These are phyloP conservation scores for Florisuga fusca DNA, from an alignment of 2,797 vertebrate genomes.

Conservation along the genomic window DNA sequence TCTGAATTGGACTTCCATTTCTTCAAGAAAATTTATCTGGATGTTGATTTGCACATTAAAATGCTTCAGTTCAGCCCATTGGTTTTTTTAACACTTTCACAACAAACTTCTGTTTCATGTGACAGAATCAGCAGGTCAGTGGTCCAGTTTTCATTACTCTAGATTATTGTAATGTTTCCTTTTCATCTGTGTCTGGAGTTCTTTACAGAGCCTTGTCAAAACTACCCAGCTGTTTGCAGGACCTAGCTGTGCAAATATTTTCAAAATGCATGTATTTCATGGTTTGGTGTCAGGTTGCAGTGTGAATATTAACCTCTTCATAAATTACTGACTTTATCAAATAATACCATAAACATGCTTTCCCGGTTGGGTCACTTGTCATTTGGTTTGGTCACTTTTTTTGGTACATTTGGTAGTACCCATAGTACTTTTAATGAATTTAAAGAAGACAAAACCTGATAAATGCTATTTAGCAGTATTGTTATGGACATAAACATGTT, in stretches of 20 bases:
- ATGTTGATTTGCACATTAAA: neutral
- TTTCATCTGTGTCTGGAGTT: neutral
- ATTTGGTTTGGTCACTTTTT: no score
- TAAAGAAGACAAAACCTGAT: neutral
- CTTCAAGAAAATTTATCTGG: neutral
- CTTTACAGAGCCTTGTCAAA: neutral
- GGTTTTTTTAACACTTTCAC: neutral
- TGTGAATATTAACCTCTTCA: neutral
- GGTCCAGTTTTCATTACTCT: neutral
- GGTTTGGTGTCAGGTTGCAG: neutral
- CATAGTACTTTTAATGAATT: neutral
- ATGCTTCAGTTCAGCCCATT: neutral
- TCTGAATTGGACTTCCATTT: neutral
- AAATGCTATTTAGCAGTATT: neutral
- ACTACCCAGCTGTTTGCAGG: neutral
- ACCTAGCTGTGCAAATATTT: neutral
- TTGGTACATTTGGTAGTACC: neutral
- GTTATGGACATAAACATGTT: neutral
- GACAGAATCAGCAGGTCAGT: neutral
- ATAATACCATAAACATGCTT: neutral
- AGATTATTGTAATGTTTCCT: neutral
- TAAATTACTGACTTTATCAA: neutral
- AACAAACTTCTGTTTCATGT: neutral
- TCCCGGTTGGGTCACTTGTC: neutral
- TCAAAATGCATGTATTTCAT: accelerated